Base-by-base conservation (phyloP, 2,797 vertebrate species). In the Leptoclinus maculatus region DNA sequence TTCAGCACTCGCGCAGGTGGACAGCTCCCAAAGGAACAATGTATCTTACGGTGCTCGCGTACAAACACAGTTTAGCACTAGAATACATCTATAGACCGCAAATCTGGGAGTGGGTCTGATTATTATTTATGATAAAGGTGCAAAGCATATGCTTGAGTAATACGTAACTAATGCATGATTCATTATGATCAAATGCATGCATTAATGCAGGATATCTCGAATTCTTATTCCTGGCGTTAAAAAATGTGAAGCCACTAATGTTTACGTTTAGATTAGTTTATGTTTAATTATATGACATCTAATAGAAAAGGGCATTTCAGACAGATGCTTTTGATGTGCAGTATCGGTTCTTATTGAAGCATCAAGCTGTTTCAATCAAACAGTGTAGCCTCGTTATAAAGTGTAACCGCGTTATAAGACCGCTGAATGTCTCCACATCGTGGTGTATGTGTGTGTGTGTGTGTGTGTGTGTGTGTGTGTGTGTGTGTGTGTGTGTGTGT, bases 11-110 rank as follows among this genome's bases (percentile, higher is more conserved):
- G 1, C 2, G 29, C 63, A 71, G 74, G 62, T 83, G 86, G 83
- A 87, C 76, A 80, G 74, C 82, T 87, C 85, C 78, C 65, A 21
- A 11, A 36, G 25, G 57, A 85, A 74, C 66, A 83, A 76, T 38
- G 1, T 36, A 39, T 4, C 19, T 51, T 16, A 25, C 63, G 17
- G 7, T 23, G 59, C 51, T 25, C 3, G n/a, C 21, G 12, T 27
- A 21, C 2, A 29, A 54, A 32, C 27, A 34, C 21, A 19, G 9
- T 27, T 16, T 25, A 5, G 9, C 36, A 45, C 16, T 34, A 7
- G 7, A 29, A n/a, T 9, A 41, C 5, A 56, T 36, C 0, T 4
- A 64, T 51, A 14, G 7, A 8, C 0, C 27, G 12, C 14, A 3
- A 13, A 7, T 17, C 19, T 57, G 3, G 1, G 21, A 14, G 17